These are phyloP conservation scores for Haplochromis burtoni DNA, from an alignment of 2,113 vertebrate genomes.

Conservation along the genomic window DNA sequence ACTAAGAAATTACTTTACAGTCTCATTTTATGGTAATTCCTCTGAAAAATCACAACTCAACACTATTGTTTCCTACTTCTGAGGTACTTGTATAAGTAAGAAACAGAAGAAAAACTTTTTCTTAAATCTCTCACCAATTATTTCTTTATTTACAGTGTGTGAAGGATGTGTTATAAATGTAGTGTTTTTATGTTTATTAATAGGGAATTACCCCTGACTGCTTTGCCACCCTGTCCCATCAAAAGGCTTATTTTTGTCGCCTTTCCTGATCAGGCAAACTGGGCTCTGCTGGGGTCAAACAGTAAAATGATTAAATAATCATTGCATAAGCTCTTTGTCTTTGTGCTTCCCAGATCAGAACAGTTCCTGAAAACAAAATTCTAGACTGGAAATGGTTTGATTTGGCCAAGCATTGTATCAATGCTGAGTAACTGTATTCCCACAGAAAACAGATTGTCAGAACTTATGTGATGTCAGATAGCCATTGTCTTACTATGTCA, in stretches of 20 bases:
- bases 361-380: constrained; percentile 47
- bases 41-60: neutral
- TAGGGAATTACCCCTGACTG: neutral
- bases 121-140: neutral
- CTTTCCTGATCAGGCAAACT: constrained; percentile 24
- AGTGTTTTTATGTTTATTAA: constrained; percentile 21
- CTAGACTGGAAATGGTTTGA: neutral
- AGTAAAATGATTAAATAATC: neutral
- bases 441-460: neutral
- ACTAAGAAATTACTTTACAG: neutral
- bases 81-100: neutral
- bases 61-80: neutral
- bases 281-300: neutral
- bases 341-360: constrained; percentile 32
- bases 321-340: constrained; percentile 55
- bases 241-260: constrained; percentile 9
- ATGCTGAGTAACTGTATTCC: constrained; percentile 12
- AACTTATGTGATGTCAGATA: neutral
- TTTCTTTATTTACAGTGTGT: neutral
- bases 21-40: neutral
- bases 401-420: constrained; percentile 17
- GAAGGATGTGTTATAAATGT: neutral
- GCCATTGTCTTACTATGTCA: constrained; percentile 1
- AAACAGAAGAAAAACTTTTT: neutral
- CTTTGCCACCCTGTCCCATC: neutral